These are phyloP conservation scores for Semicossyphus pulcher DNA, from an alignment of 2,113 vertebrate genomes.

Conservation along the genomic window DNA sequence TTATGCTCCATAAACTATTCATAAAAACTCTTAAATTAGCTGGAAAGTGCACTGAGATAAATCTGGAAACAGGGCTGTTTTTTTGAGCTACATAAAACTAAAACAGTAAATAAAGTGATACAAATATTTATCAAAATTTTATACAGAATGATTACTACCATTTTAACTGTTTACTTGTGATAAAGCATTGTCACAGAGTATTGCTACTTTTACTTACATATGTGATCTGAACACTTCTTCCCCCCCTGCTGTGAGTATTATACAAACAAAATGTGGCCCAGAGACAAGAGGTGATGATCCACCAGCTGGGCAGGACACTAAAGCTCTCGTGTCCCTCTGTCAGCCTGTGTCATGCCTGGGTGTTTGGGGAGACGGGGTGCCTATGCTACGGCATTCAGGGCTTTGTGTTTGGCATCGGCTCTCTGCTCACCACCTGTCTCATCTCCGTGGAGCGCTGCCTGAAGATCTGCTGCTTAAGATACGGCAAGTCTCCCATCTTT, in stretches of 20 bases:
- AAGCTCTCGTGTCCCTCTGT: slow-evolving; percentile 1
- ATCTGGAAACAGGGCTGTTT: too few species aligned
- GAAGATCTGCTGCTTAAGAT: slow-evolving; percentile 75
- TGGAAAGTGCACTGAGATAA: too few species aligned
- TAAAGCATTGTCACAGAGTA: too few species aligned
- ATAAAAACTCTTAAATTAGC: too few species aligned
- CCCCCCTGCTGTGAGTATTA: not conserved
- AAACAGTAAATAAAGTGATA: too few species aligned
- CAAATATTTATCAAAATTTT: too few species aligned
- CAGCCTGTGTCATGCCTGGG: slow-evolving; percentile 71
- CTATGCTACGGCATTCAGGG: slow-evolving; percentile 71
- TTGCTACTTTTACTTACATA: not conserved
- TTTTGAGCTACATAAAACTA: too few species aligned
- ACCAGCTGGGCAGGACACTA: not conserved
- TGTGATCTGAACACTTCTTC: not conserved
- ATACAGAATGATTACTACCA: too few species aligned
- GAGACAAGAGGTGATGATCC: slow-evolving; percentile 14
- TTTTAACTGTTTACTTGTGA: too few species aligned
- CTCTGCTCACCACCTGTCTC: slow-evolving; percentile 73
- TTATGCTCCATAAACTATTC: too few species aligned
- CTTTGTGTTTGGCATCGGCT: slow-evolving; percentile 75
- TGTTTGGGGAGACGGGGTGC: slow-evolving; percentile 71
- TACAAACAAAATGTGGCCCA: not conserved
- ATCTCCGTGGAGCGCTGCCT: slow-evolving; percentile 76
- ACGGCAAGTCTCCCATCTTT: slow-evolving; percentile 35